Evolutionary conservation across 2,113 vertebrate species (phyloP).

Genomic region (Dicentrarchus labrax): DNA sequence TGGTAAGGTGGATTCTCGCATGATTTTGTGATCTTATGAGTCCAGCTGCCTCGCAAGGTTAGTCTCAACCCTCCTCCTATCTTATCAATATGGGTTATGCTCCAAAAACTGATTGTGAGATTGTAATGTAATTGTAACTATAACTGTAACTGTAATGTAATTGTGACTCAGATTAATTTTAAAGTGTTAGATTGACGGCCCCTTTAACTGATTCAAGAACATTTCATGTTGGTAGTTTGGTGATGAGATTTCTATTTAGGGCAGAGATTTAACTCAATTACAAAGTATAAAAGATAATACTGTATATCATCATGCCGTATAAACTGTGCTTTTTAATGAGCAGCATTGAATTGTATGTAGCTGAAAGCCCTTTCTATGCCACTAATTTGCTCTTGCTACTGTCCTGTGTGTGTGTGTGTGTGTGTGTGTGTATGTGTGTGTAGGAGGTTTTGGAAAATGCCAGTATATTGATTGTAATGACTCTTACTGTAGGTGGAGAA

Average conservation of each 20-base stretch:
- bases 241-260: neutral
- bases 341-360: neutral
- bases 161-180: neutral
- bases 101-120: neutral
- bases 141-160: neutral
- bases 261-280: neutral
- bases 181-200: neutral
- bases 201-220: neutral
- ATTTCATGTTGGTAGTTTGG: neutral
- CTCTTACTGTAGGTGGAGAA: neutral
- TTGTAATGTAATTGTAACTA: neutral
- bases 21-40: no score
- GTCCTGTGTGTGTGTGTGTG: neutral
- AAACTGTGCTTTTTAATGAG: slow-evolving; percentile 2
- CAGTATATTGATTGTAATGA: slow-evolving; percentile 14
- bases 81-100: neutral
- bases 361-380: neutral
- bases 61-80: no score
- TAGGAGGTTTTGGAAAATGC: neutral
- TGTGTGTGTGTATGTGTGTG: neutral
- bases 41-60: no score
- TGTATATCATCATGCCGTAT: neutral
- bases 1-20: no score
- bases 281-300: neutral
- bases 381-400: neutral